Conservation (phyloP, 2,797 vertebrate species). For the Cuniculus paca region DNA sequence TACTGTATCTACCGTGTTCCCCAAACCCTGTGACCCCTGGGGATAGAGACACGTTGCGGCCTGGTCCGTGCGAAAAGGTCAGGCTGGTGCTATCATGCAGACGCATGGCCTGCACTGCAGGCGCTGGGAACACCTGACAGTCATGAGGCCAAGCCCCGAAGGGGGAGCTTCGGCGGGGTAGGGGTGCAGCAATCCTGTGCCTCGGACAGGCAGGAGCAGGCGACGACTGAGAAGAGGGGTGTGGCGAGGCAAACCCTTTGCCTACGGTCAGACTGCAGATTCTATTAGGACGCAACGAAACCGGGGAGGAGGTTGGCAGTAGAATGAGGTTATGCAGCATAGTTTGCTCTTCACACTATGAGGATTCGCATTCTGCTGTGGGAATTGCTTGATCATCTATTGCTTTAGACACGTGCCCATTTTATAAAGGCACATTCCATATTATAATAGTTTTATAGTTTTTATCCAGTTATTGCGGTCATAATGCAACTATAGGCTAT, state of each 20-base stretch:
- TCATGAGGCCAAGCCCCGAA: neutral
- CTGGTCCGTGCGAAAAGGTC: neutral
- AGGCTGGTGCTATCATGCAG: neutral
- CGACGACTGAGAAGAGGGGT: neutral
- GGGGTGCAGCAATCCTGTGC: neutral
- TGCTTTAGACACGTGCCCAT: neutral
- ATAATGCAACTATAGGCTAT: neutral
- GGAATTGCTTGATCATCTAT: neutral
- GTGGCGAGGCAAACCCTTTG: neutral
- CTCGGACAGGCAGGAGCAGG: neutral
- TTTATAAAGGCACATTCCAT: neutral
- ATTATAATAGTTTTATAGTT: constrained; percentile 18
- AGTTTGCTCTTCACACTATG: neutral
- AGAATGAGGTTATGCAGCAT: neutral
- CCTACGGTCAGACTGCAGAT: neutral
- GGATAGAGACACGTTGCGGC: neutral
- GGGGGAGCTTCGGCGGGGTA: neutral
- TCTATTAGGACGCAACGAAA: neutral
- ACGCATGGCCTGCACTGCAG: neutral
- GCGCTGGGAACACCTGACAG: neutral
- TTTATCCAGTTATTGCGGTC: neutral
- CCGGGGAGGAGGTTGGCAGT: neutral
- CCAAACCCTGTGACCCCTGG: neutral
- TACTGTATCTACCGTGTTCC: neutral
- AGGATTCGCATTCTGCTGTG: neutral